These are phyloP conservation scores for Eupeodes latifasciatus DNA, from an alignment of 2,888 invertebrate species.

Conservation along the genomic window DNA sequence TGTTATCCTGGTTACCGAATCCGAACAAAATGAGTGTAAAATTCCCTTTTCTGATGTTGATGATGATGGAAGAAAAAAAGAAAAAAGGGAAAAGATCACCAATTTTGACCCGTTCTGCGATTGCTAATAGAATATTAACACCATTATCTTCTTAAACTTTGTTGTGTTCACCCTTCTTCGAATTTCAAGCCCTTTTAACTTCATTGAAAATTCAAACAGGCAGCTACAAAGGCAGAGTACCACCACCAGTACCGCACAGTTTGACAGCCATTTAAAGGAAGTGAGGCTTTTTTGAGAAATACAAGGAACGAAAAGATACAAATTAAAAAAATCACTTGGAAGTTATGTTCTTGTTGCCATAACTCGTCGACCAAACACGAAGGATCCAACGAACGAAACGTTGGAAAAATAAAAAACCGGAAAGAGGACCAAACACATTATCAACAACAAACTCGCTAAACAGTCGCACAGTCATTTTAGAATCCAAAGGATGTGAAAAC, in stretches of 20 bases:
- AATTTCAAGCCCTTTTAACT: background rate
- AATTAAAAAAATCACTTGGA: constrained; percentile 56
- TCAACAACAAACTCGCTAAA: constrained; percentile 12
- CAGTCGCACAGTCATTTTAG: background rate
- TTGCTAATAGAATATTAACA: constrained; percentile 73
- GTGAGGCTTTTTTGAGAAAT: background rate
- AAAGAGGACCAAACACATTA: constrained; percentile 30
- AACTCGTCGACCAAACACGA: constrained; percentile 15
- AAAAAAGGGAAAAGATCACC: constrained; percentile 10
- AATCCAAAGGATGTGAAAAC: background rate
- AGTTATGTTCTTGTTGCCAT: constrained; percentile 54
- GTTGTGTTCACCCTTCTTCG: constrained; percentile 22
- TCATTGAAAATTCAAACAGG: no score
- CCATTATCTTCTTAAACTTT: constrained; percentile 58
- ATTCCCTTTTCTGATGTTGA: background rate
- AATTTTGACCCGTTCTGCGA: constrained; percentile 45
- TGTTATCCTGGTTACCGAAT: background rate
- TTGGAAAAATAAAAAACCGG: background rate
- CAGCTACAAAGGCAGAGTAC: no score
- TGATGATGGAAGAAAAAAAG: background rate
- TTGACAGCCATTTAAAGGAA: constrained; percentile 23
- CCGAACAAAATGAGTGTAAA: constrained; percentile 28
- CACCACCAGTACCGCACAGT: background rate
- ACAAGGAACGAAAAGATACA: constrained; percentile 43
- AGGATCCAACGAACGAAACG: background rate